Base-by-base conservation (phyloP, 2,113 vertebrate genomes). In the Plestiodon gilberti region DNA sequence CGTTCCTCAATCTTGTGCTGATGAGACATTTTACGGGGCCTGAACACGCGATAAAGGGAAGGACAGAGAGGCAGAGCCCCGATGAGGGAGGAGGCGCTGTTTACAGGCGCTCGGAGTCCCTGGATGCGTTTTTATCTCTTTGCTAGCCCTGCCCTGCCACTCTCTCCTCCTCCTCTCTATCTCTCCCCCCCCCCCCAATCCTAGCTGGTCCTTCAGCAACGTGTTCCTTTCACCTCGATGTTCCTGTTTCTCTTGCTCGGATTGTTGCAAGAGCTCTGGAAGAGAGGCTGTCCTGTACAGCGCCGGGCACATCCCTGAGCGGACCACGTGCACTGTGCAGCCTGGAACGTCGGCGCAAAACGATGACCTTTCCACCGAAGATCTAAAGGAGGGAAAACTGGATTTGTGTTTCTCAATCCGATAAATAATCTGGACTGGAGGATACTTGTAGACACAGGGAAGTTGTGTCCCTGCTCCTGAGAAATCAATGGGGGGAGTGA, bases 151-250 rank as follows among this genome's bases (percentile, higher is more conserved):
- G n/a, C 67, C 20, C 18, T 38, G 35, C 18, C 33, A 38, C 1
- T 9, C 38, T 23, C 7, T 43, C 40, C 38, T 74, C 70, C 5
- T 65, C 78, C 23, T 77, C 78, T 90, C 76, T 85, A n/a, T 84
- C 67, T 84, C 28, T 38, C 70, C 40, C 3, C 38, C 82, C n/a
- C n/a, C 30, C 15, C 52, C 33, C 74, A n/a, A 18, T 18, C 55
- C 5, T 3, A 7, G 7, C 43, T 17, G 6, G 8, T 33, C 59
- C 76, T 30, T 57, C 15, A 61, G 23, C 23, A 38, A 30, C 4
- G 62, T 25, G 23, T 28, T 18, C 4, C 25, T 65, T 65, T 8
- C 64, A 65, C 30, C 64, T 30, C 13, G 3, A 10, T 67, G 22
- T 23, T 14, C 23, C 38, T 75, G 38, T 75, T 43, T 25, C 8